A percentile compares a stretch with the other conserved stretches of the same genome.
Conservation (phyloP, 2,797 vertebrate species). For the Clarias laeviceps region DNA sequence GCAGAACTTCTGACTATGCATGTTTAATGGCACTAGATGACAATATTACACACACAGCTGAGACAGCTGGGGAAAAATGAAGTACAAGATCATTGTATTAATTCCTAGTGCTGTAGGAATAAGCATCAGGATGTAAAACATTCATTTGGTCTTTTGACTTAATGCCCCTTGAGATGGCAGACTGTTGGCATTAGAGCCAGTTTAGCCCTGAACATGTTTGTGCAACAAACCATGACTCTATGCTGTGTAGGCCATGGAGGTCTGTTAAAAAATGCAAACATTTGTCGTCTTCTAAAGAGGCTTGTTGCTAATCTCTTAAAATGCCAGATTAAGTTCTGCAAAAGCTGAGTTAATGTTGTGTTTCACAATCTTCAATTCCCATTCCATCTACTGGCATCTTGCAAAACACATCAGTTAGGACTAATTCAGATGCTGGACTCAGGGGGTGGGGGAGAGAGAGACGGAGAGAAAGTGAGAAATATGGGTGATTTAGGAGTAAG, state of each 20-base stretch:
- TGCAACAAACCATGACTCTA: slow-evolving; percentile 32
- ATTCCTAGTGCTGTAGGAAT: neutral
- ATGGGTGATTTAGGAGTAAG: slow-evolving; percentile 49
- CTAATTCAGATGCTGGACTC: neutral
- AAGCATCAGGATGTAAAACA: slow-evolving; percentile 15
- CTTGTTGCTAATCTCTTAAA: slow-evolving; percentile 42
- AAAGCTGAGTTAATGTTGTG: slow-evolving; percentile 41
- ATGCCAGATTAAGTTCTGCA: slow-evolving; percentile 32
- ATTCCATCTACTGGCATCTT: slow-evolving; percentile 16
- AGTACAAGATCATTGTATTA: neutral
- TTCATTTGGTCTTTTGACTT: slow-evolving; percentile 30
- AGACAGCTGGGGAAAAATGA: neutral
- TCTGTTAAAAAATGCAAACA: slow-evolving; percentile 45
- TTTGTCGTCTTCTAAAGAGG: slow-evolving; percentile 33
- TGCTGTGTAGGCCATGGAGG: slow-evolving; percentile 11
- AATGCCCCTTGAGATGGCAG: slow-evolving; percentile 23
- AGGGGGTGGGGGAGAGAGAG: neutral
- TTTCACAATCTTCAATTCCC: slow-evolving; percentile 27
- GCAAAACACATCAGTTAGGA: slow-evolving; percentile 29
- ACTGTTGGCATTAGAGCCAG: slow-evolving; percentile 27
- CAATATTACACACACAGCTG: neutral
- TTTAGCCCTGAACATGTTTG: slow-evolving; percentile 37
- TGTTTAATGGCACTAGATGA: neutral
- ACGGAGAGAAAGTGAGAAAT: neutral
- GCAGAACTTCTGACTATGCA: neutral